phyloP scores from a whole-genome alignment of 1,140 invertebrate species.

The Leguminivora glycinivorella region DNA sequence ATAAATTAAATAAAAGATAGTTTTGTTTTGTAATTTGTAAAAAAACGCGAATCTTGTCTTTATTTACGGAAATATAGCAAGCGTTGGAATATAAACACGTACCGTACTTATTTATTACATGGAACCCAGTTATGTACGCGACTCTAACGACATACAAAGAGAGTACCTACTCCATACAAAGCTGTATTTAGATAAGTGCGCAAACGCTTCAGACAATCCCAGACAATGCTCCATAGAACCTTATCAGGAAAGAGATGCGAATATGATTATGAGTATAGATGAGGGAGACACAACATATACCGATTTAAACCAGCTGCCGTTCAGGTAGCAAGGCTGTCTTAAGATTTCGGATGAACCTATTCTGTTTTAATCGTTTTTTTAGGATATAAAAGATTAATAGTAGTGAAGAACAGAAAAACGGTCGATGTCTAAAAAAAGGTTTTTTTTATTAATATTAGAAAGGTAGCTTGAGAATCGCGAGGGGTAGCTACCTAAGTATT shows the following conservation, averaged over 20 bases:
- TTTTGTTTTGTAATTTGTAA: too few species aligned
- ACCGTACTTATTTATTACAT: slow-evolving; percentile 4
- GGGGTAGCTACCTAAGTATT: not conserved
- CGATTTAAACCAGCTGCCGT: slow-evolving; percentile 27
- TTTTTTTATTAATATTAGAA: slow-evolving; percentile 15
- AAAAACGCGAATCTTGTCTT: too few species aligned
- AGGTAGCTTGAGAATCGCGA: not conserved
- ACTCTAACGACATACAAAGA: not conserved
- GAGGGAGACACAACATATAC: not conserved
- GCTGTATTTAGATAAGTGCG: slow-evolving; percentile 29
- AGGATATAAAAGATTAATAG: slow-evolving; percentile 24
- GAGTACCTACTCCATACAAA: slow-evolving; percentile 6
- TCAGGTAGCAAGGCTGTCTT: slow-evolving; percentile 28
- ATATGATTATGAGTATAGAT: not conserved
- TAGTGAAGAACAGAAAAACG: slow-evolving; percentile 16
- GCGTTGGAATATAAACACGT: not conserved
- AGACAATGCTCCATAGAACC: slow-evolving; percentile 17
- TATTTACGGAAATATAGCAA: too few species aligned
- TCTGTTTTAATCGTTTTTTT: slow-evolving; percentile 21
- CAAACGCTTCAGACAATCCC: slow-evolving; percentile 9
- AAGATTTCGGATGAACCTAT: slow-evolving; percentile 23
- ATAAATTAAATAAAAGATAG: too few species aligned
- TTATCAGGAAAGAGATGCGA: not conserved
- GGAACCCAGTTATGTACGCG: not conserved
- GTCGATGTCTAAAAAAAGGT: not conserved